A percentile compares a stretch with the other conserved stretches of the same genome.
Evolutionary conservation across 2,797 vertebrate genomes (phyloP).

Genomic region (Helicolenus hilgendorfi): DNA sequence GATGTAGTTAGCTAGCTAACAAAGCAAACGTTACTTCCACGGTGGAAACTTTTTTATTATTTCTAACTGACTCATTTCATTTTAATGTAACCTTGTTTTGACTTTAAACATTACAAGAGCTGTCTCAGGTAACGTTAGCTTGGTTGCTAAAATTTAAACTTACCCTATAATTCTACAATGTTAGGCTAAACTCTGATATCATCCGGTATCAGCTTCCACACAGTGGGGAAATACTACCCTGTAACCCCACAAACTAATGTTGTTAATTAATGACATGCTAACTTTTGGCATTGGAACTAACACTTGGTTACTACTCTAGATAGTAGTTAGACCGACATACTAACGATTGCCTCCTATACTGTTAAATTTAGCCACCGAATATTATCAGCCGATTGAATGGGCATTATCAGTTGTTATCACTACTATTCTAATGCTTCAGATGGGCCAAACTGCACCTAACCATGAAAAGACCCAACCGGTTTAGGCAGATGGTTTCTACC

Average conservation of each 20-base stretch:
- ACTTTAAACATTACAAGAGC: background rate
- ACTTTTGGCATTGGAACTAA: accelerated
- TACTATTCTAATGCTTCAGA: no score
- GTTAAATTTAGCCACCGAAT: background rate
- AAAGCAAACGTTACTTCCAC: background rate
- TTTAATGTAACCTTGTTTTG: background rate
- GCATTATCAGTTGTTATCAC: no score
- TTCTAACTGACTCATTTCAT: background rate
- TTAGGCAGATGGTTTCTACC: no score
- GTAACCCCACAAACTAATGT: background rate
- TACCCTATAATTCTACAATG: no score
- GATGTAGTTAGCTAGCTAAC: background rate
- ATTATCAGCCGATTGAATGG: no score
- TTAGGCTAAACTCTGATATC: background rate
- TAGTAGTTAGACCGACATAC: background rate
- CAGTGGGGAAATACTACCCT: background rate
- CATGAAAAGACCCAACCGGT: no score
- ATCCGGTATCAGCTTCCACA: background rate
- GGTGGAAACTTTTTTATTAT: background rate
- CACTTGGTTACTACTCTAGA: background rate
- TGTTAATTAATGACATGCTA: background rate
- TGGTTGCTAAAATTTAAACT: no score
- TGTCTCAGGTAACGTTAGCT: background rate
- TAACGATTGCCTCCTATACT: background rate
- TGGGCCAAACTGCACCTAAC: no score